Evolutionary conservation across 2,888 invertebrate species (phyloP).

Genomic region (Tiliacea aurago): DNA sequence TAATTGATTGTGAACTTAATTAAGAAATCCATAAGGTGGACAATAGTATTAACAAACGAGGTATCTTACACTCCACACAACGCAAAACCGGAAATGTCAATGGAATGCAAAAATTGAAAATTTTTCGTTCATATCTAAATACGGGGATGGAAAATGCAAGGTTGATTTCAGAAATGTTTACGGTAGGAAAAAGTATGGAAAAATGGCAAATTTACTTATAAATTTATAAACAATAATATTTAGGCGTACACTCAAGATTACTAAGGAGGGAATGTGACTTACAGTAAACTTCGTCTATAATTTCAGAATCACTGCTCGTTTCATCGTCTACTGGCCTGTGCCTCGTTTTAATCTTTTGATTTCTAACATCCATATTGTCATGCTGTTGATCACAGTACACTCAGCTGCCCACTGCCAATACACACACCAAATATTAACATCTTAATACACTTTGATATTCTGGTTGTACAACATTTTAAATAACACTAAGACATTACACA

Average conservation of each 20-base stretch:
- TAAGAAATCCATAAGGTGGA: neutral
- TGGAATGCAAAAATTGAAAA: constrained; percentile 14
- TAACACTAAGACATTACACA: constrained; percentile 86
- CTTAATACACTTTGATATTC: constrained; percentile 72
- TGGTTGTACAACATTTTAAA: constrained; percentile 77
- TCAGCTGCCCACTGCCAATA: constrained; percentile 66
- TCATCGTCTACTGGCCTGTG: constrained; percentile 86
- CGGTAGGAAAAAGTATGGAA: constrained; percentile 17
- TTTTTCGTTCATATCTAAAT: neutral
- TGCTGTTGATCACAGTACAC: constrained; percentile 64
- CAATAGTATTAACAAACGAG: neutral
- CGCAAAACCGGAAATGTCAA: constrained; percentile 8
- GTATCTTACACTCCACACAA: neutral
- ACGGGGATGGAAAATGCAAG: constrained; percentile 17
- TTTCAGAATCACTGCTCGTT: constrained; percentile 84
- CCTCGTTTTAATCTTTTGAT: constrained; percentile 72
- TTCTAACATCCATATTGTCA: constrained; percentile 80
- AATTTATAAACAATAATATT: constrained; percentile 34
- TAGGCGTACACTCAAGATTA: constrained; percentile 30
- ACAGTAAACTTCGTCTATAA: constrained; percentile 78
- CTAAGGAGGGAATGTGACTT: constrained; percentile 70
- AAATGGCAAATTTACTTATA: neutral
- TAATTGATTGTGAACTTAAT: constrained; percentile 1
- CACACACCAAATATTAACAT: constrained; percentile 68
- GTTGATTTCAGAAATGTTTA: constrained; percentile 6